Evolutionary conservation across 2,888 invertebrate species (phyloP), one percentile per base, ranked within the genome.

Genomic region (Scaptodrosophila latifasciaeformis): DNA sequence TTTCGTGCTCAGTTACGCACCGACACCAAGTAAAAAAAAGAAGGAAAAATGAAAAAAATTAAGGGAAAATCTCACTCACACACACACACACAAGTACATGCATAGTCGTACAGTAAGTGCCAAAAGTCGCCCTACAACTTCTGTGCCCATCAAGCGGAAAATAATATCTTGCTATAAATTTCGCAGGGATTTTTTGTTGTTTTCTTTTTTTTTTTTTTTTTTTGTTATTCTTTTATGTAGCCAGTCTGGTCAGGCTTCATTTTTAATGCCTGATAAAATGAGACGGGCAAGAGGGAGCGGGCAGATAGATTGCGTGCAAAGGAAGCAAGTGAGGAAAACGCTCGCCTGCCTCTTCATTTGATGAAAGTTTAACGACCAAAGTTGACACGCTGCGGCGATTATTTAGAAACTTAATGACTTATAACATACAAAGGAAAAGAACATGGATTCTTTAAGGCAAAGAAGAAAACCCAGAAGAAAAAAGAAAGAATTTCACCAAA

Each of bases 71-170:
- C n/a, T n/a, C n/a, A n/a, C n/a, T n/a, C 17, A 45, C 21, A 6
- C 29, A 45, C 7, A 9, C 15, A 27, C 30, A 27, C 37, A 17
- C 37, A 30, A 27, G 17, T 17, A 31, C 13, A 21, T 1, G 12
- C 15, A 31, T 7, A 30, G 12, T 6, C 9, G 24, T 54, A 67
- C 61, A 79, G 59, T 62, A 54, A 76, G 80, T 70, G 72, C 72
- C 79, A 80, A 75, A 80, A 75, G 76, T 81, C 76, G 79, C 81
- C 80, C 70, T 57, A 74, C 72, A 78, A 80, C 72, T 74, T 74
- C 78, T 80, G 78, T 76, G 75, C 75, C 81, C 75, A 81, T 75
- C 81, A 79, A 76, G 81, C 81, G 81, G 81, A 76, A 76, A 76
- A 76, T 76, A 76, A 76, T 76, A 76, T 81, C 81, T 72, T 68